Evolutionary conservation across 2,113 vertebrate species (phyloP), one percentile per base, ranked within the genome.

Genomic region (Dasyornis broadbenti): DNA sequence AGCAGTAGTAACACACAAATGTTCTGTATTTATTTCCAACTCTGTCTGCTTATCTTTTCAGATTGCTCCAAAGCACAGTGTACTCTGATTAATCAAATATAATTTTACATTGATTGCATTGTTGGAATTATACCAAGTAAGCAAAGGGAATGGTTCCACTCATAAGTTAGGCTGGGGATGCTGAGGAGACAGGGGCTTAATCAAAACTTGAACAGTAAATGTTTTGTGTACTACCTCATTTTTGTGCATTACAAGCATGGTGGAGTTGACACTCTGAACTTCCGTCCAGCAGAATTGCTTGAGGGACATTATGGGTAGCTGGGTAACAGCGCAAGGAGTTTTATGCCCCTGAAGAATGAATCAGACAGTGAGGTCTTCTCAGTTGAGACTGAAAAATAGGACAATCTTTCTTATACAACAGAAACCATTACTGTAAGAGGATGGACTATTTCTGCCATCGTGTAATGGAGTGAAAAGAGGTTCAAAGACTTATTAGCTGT

Each of bases 141-240:
- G 92, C 71, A 82, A 59, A 73, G 53, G 80, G 77, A 92, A 86
- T 39, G 65, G 91, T 95, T 97, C 88, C 85, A 86, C 95, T 97
- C 77, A 6, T 70, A 86, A 95, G 92, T 94, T 91, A 91, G 70
- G 76, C 17, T 33, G 76, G 82, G 90, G 85, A 86, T 81, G 87
- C 94, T 52, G 94, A 93, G 94, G 90, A 86, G 94, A 90, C 80
- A 71, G 82, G 95, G 97, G 96, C 95, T 84, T 69, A 86, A 97
- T 97, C 95, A 90, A 96, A 97, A 97, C 97, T 96, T 94, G 93
- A 97, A 96, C 81, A 93, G 96, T 90, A 90, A 87, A 86, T 40
- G 94, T 96, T 95, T 94, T 90, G 94, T 95, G 95, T 97, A 95
- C 98, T 98, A 98, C 98, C 98, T 98, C 98, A 98, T 98, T 98